Evolutionary conservation across 2,888 invertebrate species (phyloP), one percentile per base, ranked within the genome.

Genomic region (Hypselothyrea guttata): DNA sequence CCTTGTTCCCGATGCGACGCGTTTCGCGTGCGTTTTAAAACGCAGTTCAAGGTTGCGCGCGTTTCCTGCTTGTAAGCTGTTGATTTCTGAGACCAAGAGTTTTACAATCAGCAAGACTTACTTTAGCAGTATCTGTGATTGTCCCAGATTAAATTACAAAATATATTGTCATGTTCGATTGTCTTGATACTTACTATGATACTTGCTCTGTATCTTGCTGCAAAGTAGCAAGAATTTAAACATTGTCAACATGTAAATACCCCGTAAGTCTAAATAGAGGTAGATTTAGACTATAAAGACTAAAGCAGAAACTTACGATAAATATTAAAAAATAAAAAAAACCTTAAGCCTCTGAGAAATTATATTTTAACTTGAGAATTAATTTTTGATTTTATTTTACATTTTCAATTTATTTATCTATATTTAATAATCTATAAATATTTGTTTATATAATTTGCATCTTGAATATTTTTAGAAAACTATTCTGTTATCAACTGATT

Each of bases 101-200:
- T 37, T 8, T 1, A 12, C 42, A 38, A 31, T 16, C 16, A 16
- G 16, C 11, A 27, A 3, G n/a, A n/a, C n/a, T n/a, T n/a, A n/a
- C 27, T 22, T 37, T 40, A 38, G 47, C 33, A 41, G 38, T 27
- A 13, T 7, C 45, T 38, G 18, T 30, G 42, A 51, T 51, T 69
- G 73, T 57, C 37, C 63, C 59, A 75, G 75, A 73, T 85, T 77
- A 70, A 81, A 72, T 84, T 84, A 84, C 86, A 84, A 63, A 66
- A 73, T 72, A 77, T 66, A 65, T 66, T 81, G 81, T 75, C 81
- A 73, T 85, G 84, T 85, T n/a, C 49, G 31, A 45, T 35, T 79
- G 79, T 64, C 78, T 70, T 56, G 30, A 52, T 59, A 37, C 9
- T 37, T 59, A 37, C 9, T 37, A 52, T 42, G 53, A 61, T 53